These are phyloP conservation scores for Catocala nupta DNA, from an alignment of 2,888 invertebrate species.

Conservation along the genomic window DNA sequence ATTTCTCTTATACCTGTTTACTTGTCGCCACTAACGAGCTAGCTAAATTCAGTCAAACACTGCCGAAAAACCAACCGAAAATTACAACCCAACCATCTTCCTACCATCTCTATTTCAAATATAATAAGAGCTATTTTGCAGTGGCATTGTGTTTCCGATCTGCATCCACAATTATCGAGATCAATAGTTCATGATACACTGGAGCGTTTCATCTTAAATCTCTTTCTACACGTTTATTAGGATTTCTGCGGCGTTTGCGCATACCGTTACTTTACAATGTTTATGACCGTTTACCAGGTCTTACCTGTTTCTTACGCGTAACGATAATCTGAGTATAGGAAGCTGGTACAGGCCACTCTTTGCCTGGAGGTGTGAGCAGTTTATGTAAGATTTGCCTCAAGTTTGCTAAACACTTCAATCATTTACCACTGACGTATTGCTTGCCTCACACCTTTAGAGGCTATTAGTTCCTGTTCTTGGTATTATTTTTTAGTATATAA, in stretches of 20 bases:
- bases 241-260: constrained; percentile 43
- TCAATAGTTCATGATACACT: constrained; percentile 55
- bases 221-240: constrained; percentile 58
- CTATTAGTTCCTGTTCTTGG: too few species aligned
- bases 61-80: constrained; percentile 18
- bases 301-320: constrained; percentile 39
- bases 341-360: background rate
- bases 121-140: constrained; percentile 20
- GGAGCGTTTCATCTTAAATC: constrained; percentile 59
- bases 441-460: too few species aligned
- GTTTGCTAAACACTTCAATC: too few species aligned
- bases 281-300: constrained; percentile 22
- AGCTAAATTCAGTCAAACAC: constrained; percentile 41
- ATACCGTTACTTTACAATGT: constrained; percentile 38
- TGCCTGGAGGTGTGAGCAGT: background rate
- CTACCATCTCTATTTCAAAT: constrained; percentile 5
- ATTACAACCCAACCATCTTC: background rate
- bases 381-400: background rate
- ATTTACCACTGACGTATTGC: too few species aligned
- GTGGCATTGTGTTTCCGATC: background rate
- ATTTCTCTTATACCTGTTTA: constrained; percentile 30
- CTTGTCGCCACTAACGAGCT: constrained; percentile 33
- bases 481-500: too few species aligned
- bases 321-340: constrained; percentile 16
- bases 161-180: constrained; percentile 33